These are phyloP conservation scores for Orientallactaga sibirica DNA, from an alignment of 2,797 vertebrate species.

Conservation along the genomic window DNA sequence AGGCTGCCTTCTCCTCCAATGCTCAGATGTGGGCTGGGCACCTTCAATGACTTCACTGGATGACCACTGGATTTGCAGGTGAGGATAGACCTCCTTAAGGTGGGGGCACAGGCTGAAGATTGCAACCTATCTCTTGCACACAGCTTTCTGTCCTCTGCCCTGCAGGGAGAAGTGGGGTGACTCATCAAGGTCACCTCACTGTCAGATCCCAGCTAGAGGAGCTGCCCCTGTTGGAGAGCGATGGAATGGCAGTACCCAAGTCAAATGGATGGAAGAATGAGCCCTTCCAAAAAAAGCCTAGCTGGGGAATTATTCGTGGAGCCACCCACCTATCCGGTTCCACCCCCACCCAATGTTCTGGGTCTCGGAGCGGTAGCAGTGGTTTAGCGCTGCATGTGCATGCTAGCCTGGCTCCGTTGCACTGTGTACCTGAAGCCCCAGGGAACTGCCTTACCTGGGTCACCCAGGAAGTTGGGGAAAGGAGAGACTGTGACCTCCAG, in stretches of 20 bases:
- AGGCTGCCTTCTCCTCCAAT: background rate
- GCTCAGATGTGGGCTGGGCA: background rate
- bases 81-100: background rate
- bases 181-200: background rate
- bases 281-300: background rate
- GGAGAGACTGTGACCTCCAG: background rate
- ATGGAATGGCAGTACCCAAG: background rate
- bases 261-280: background rate
- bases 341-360: background rate
- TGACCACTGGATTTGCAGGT: background rate
- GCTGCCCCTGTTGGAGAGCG: background rate
- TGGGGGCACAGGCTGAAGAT: background rate
- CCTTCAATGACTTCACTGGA: background rate
- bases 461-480: background rate
- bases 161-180: too few relatives aligned
- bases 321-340: background rate
- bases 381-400: background rate
- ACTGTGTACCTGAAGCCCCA: background rate
- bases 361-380: too few relatives aligned
- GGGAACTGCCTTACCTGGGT: background rate
- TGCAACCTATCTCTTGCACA: too few relatives aligned
- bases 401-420: too few relatives aligned
- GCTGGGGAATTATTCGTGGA: background rate
- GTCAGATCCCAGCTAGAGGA: background rate
- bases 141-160: accelerated